Conservation (phyloP, 2,797 vertebrate species). For the Labeo calbasu region DNA sequence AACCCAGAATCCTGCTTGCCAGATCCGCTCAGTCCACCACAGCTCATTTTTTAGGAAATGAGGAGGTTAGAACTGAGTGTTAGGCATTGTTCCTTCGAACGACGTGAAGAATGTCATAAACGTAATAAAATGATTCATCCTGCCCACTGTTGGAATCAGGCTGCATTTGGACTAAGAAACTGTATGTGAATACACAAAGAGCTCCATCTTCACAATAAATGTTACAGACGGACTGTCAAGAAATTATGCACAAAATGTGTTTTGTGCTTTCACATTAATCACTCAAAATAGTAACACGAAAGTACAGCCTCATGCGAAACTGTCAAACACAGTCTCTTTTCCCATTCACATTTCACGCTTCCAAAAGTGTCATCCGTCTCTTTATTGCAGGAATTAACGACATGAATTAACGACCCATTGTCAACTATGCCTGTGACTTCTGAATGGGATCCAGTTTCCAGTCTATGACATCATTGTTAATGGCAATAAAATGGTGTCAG, state of each 20-base stretch:
- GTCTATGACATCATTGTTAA: constrained; percentile 62
- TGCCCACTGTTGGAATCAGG: constrained; percentile 21
- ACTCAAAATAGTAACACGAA: constrained; percentile 10
- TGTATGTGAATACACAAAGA: not conserved
- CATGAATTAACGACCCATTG: constrained; percentile 60
- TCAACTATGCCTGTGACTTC: constrained; percentile 53
- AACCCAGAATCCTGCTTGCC: constrained; percentile 51
- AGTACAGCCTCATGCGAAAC: constrained; percentile 37
- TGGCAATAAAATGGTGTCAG: constrained; percentile 57
- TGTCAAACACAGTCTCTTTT: constrained; percentile 46
- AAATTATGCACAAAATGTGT: not conserved
- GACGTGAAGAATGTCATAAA: not conserved
- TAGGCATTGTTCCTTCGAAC: constrained; percentile 22
- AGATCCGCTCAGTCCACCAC: constrained; percentile 22
- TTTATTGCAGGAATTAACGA: constrained; percentile 60
- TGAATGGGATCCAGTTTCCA: constrained; percentile 50
- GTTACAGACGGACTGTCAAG: not conserved
- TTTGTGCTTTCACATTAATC: not conserved
- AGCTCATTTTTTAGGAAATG: constrained; percentile 41
- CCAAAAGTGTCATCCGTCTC: constrained; percentile 48
- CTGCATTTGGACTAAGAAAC: not conserved
- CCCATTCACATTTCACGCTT: constrained; percentile 47
- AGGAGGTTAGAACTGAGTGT: not conserved
- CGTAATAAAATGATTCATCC: not conserved
- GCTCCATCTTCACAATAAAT: not conserved